phyloP scores from a whole-genome alignment of 2,888 invertebrate genomes.

The Imbricaverruca yamaguchii region DNA sequence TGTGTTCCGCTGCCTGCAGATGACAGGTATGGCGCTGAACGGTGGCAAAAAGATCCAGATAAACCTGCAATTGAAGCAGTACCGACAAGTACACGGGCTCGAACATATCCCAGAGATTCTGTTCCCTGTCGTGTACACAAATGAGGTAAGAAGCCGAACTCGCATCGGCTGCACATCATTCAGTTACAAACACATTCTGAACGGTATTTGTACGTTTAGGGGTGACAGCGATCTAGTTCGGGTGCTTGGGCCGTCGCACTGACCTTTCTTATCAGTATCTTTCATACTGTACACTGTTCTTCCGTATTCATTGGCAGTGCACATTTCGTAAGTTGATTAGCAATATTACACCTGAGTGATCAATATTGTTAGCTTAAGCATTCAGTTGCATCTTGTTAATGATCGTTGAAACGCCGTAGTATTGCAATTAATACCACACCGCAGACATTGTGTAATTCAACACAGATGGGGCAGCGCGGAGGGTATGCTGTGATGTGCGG shows the following conservation, averaged over 20 bases:
- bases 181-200: background rate
- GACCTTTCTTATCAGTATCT: background rate
- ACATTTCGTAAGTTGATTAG: no score
- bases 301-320: no score
- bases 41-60: conserved; percentile 33
- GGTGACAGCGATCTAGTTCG: background rate
- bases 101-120: background rate
- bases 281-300: no score
- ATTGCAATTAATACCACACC: no score
- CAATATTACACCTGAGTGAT: no score
- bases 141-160: background rate
- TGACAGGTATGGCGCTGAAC: conserved; percentile 29
- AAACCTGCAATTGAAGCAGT: conserved; percentile 29
- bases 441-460: no score
- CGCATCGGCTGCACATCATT: background rate
- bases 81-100: background rate
- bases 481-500: no score
- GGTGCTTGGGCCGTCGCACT: background rate
- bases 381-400: no score
- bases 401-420: no score
- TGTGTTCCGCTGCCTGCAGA: conserved; percentile 4
- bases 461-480: no score
- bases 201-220: background rate
- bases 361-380: no score
- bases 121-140: background rate